Percentiles rank a stretch among this genome's conserved stretches.
Evolutionary conservation across 2,888 invertebrate genomes (phyloP).

Genomic region (Erebia palarica): DNA sequence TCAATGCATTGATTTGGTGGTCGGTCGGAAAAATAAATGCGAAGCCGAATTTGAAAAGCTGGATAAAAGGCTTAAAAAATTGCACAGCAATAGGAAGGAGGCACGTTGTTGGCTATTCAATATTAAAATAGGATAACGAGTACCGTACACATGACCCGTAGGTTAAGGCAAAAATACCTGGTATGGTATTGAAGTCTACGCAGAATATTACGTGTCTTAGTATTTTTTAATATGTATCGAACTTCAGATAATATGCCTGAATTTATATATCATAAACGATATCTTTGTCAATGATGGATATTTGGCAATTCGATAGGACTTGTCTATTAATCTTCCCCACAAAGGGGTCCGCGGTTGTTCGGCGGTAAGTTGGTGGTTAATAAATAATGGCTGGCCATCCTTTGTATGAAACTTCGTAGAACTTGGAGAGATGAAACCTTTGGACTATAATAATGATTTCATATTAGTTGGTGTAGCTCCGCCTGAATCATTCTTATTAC

Average conservation of each 20-base stretch:
- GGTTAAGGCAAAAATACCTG: too few relatives aligned
- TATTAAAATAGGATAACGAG: not conserved
- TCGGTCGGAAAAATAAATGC: conserved; percentile 34
- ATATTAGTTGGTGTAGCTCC: not conserved
- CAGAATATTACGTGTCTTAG: too few relatives aligned
- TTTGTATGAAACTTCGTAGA: conserved; percentile 46
- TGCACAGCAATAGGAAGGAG: conserved; percentile 9
- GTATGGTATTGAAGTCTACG: too few relatives aligned
- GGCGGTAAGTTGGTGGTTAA: conserved; percentile 52
- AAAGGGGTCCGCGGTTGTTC: conserved; percentile 25
- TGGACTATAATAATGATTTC: not conserved
- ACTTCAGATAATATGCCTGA: too few relatives aligned
- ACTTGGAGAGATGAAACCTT: not conserved
- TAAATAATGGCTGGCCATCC: conserved; percentile 54
- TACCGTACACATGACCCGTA: too few relatives aligned
- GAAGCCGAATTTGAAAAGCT: conserved; percentile 20
- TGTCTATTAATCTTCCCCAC: conserved; percentile 35
- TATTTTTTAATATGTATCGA: too few relatives aligned
- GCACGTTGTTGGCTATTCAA: not conserved
- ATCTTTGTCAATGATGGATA: conserved; percentile 19
- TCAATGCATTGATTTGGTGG: conserved; percentile 39
- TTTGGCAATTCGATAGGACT: conserved; percentile 28
- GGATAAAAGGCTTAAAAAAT: conserved; percentile 11
- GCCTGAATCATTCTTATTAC: not conserved
- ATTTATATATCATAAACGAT: conserved; percentile 7